These are phyloP conservation scores for Hirundo rustica DNA, from an alignment of 2,797 vertebrate species.

Conservation along the genomic window DNA sequence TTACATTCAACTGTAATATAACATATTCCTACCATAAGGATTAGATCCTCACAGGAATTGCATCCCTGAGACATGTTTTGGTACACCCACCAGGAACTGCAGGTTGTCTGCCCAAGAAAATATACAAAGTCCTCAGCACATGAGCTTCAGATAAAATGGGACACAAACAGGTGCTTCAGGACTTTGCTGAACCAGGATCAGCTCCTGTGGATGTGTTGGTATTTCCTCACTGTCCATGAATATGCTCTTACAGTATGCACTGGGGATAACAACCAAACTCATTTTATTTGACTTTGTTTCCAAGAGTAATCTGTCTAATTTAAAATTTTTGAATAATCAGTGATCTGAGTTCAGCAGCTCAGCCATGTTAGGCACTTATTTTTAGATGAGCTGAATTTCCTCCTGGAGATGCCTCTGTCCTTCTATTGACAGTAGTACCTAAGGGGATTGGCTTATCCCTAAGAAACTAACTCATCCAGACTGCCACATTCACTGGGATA, in stretches of 20 bases:
- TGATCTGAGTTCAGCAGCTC: background rate
- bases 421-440: background rate
- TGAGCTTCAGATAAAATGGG: background rate
- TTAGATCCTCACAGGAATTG: background rate
- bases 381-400: background rate
- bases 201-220: accelerated
- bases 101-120: background rate
- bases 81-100: background rate
- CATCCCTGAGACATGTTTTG: background rate
- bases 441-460: background rate
- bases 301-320: background rate
- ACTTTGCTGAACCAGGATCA: background rate
- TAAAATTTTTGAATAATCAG: background rate
- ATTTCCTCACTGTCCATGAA: background rate
- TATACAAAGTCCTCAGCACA: background rate
- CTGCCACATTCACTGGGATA: background rate
- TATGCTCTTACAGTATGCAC: background rate
- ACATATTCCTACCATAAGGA: background rate
- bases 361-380: background rate
- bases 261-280: background rate
- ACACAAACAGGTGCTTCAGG: background rate
- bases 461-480: background rate
- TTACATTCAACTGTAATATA: background rate
- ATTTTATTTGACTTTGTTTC: background rate
- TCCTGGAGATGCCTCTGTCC: background rate